phyloP scores from a whole-genome alignment of 2,888 invertebrate genomes.

The Sinhomidia bicolor region DNA sequence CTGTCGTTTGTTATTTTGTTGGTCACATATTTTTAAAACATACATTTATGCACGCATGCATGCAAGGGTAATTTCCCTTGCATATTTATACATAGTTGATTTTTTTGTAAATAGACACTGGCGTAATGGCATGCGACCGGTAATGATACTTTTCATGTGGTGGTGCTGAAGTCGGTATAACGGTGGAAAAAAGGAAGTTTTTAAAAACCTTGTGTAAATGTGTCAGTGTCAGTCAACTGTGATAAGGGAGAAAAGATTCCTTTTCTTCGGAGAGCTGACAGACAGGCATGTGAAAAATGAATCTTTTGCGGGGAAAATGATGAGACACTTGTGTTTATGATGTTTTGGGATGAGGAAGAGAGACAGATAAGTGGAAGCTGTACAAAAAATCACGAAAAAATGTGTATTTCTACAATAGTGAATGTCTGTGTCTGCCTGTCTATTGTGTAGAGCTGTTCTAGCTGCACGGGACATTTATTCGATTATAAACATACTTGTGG shows the following conservation, averaged over 20 bases:
- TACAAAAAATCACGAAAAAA: not conserved
- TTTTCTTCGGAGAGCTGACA: slow-evolving; percentile 40
- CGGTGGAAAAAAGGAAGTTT: not conserved
- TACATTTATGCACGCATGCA: not conserved
- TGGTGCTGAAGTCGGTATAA: not conserved
- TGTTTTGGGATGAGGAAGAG: slow-evolving; percentile 24
- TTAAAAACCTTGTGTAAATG: slow-evolving; percentile 35
- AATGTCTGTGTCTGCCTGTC: no score
- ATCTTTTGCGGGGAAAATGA: slow-evolving; percentile 26
- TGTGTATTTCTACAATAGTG: not conserved
- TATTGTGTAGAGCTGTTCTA: not conserved
- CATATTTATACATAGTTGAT: not conserved
- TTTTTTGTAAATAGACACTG: not conserved
- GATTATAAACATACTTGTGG: slow-evolving; percentile 4
- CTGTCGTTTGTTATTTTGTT: not conserved
- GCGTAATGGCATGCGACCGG: not conserved
- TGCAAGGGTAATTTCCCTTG: not conserved
- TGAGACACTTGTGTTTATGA: slow-evolving; percentile 38
- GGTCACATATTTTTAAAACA: not conserved
- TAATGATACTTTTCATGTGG: not conserved
- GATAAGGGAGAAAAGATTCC: slow-evolving; percentile 30
- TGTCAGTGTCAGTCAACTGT: slow-evolving; percentile 60
- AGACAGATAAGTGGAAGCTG: not conserved
- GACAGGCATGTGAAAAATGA: slow-evolving; percentile 61
- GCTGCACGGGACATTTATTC: slow-evolving; percentile 22